These are phyloP conservation scores for Acanthisitta chloris DNA, from an alignment of 2,113 vertebrate genomes.

Conservation along the genomic window DNA sequence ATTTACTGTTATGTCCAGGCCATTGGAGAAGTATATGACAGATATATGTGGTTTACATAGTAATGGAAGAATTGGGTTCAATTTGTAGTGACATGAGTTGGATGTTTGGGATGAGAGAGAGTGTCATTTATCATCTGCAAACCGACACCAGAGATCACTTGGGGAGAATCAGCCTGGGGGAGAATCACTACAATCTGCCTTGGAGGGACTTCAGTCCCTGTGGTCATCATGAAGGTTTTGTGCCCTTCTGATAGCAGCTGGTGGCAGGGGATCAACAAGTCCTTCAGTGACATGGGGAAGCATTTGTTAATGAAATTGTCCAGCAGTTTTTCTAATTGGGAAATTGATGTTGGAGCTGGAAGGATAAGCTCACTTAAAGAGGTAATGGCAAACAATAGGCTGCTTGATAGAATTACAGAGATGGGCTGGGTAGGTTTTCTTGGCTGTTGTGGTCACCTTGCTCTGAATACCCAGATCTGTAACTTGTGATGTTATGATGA, in stretches of 20 bases:
- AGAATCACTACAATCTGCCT: not conserved
- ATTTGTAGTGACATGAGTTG: not conserved
- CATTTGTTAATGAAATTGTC: not conserved
- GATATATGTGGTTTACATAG: accelerated
- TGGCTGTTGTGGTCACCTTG: not conserved
- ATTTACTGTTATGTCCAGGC: not conserved
- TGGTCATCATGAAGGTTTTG: not conserved
- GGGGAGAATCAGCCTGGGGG: not conserved
- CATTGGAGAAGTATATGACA: not conserved
- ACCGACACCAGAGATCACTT: not conserved
- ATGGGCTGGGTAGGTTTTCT: not conserved
- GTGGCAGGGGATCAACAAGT: not conserved
- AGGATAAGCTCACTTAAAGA: not conserved
- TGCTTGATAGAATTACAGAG: not conserved
- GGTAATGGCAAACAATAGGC: not conserved
- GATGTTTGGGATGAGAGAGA: not conserved
- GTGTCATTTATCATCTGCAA: not conserved
- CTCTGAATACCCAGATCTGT: not conserved
- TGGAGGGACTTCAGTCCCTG: not conserved
- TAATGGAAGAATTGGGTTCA: not conserved
- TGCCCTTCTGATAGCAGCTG: not conserved
- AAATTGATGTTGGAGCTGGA: not conserved
- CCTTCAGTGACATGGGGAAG: not conserved
- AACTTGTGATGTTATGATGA: too few relatives aligned
- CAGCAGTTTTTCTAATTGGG: not conserved